These are phyloP conservation scores for Acanthococcus lagerstroemiae DNA, from an alignment of 2,888 invertebrate genomes.

Conservation along the genomic window DNA sequence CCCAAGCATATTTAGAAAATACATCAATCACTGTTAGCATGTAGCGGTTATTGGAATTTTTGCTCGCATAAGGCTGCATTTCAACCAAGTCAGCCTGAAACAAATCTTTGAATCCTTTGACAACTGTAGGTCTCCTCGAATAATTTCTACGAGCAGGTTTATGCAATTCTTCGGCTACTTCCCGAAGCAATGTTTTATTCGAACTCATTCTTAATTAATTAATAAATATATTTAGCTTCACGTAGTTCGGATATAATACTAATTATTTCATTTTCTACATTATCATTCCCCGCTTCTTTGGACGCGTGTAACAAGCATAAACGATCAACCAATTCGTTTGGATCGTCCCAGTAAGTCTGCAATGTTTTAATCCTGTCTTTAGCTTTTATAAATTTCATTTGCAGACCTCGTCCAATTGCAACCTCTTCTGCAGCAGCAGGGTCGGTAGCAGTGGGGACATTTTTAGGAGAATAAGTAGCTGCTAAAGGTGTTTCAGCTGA, in stretches of 20 bases:
- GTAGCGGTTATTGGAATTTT: background rate
- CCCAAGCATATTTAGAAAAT: background rate
- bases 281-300: background rate
- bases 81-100: background rate
- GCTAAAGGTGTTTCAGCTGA: too few species aligned
- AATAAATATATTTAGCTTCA: too few species aligned
- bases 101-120: conserved; percentile 34
- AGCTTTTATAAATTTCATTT: too few species aligned
- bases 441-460: too few species aligned
- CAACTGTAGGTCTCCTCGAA: conserved; percentile 38
- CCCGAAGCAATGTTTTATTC: too few species aligned
- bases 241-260: conserved; percentile 3
- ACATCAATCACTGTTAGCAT: background rate
- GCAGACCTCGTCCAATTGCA: too few species aligned
- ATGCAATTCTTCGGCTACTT: conserved; percentile 40
- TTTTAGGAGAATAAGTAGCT: too few species aligned
- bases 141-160: conserved; percentile 41
- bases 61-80: background rate
- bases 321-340: conserved; percentile 31
- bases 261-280: background rate
- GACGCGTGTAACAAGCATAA: background rate
- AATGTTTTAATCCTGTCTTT: too few species aligned
- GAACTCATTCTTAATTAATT: too few species aligned
- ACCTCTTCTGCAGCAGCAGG: too few species aligned
- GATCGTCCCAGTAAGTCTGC: conserved; percentile 9